Conservation (phyloP, 2,113 vertebrate genomes). For the Podarcis raffonei region DNA sequence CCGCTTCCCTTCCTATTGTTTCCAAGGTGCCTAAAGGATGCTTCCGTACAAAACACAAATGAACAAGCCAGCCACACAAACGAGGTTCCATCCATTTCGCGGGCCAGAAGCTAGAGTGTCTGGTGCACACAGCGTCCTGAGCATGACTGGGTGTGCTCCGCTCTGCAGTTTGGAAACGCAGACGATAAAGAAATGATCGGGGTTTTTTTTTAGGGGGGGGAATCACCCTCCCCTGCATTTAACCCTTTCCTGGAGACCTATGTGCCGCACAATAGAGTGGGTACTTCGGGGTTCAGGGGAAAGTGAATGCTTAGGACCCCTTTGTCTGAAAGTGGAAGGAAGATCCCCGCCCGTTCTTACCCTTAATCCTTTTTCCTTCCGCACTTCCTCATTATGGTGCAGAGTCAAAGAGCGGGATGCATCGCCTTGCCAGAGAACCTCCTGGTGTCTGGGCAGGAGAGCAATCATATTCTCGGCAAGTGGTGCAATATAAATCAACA, state of each 20-base stretch:
- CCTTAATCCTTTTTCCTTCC: neutral
- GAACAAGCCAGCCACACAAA: accelerated
- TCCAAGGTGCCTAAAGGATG: neutral
- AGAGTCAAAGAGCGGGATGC: neutral
- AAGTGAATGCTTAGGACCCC: neutral
- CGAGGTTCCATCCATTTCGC: accelerated
- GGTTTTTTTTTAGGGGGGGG: too few relatives aligned
- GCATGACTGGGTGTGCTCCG: accelerated
- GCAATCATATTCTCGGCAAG: slow-evolving; percentile 38
- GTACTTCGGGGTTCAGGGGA: neutral
- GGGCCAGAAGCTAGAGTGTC: neutral
- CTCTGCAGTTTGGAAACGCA: neutral
- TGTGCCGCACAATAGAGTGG: neutral
- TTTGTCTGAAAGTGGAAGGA: neutral
- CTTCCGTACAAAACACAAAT: neutral
- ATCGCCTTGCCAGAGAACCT: neutral
- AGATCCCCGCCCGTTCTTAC: neutral
- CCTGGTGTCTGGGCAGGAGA: neutral
- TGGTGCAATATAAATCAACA: slow-evolving; percentile 66
- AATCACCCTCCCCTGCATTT: neutral
- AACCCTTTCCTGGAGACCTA: neutral
- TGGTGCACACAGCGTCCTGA: neutral
- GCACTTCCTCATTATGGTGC: neutral
- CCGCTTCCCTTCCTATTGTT: neutral
- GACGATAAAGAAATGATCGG: accelerated